A percentile compares a stretch with the other conserved stretches of the same genome.
These are phyloP conservation scores for Eremobia ochroleuca DNA, from an alignment of 2,888 invertebrate species.

Conservation along the genomic window DNA sequence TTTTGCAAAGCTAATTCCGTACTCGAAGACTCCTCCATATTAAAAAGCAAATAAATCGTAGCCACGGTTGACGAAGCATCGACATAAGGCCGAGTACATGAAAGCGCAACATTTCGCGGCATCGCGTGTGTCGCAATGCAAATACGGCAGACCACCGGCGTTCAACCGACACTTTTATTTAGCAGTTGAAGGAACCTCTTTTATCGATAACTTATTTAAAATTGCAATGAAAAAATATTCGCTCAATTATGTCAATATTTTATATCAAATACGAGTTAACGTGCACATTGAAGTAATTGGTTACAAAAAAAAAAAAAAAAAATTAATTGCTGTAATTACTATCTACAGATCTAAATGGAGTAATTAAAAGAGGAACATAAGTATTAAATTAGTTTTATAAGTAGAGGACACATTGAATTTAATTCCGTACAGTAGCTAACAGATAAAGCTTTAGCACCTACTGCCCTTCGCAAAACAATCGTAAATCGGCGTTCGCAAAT, in stretches of 20 bases:
- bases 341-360: slow-evolving; percentile 50
- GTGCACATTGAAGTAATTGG: slow-evolving; percentile 35
- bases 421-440: slow-evolving; percentile 46
- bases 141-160: slow-evolving; percentile 74
- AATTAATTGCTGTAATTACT: slow-evolving; percentile 54
- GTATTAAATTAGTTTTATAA: slow-evolving; percentile 36
- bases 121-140: slow-evolving; percentile 74
- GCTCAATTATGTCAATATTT: slow-evolving; percentile 47
- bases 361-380: slow-evolving; percentile 43
- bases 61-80: slow-evolving; percentile 60
- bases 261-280: slow-evolving; percentile 31
- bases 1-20: slow-evolving; percentile 56
- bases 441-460: slow-evolving; percentile 48
- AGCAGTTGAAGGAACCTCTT: slow-evolving; percentile 39
- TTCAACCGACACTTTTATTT: slow-evolving; percentile 62
- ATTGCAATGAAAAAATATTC: slow-evolving; percentile 40
- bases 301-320: slow-evolving; percentile 20
- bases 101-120: slow-evolving; percentile 56
- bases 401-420: slow-evolving; percentile 29
- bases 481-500: slow-evolving; percentile 50
- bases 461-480: slow-evolving; percentile 47
- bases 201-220: slow-evolving; percentile 58
- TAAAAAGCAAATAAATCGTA: slow-evolving; percentile 64
- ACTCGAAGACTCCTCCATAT: slow-evolving; percentile 51
- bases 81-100: slow-evolving; percentile 61